Percentiles rank a stretch among this genome's conserved stretches.
phyloP scores from a whole-genome alignment of 2,797 vertebrate species.

The Corythornis leucogaster region DNA sequence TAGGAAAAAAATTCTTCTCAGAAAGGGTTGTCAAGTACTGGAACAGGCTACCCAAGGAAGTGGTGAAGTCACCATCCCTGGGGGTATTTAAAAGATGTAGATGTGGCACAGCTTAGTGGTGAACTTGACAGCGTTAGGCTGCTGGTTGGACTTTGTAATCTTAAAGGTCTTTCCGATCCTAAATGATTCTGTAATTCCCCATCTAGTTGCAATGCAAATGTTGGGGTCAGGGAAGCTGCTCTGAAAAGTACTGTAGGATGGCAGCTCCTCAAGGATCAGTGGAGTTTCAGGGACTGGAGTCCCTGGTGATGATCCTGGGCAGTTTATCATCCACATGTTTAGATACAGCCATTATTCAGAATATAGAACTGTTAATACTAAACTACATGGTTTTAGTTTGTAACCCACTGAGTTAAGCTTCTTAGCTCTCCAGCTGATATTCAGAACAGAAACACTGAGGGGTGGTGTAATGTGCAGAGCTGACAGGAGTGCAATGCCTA shows the following conservation, averaged over 20 bases:
- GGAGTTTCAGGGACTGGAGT: neutral
- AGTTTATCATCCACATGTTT: neutral
- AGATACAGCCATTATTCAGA: neutral
- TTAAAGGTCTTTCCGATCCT: neutral
- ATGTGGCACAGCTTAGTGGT: neutral
- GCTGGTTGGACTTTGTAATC: neutral
- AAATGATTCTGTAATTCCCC: neutral
- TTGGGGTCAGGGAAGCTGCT: fast-evolving
- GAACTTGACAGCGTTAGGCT: neutral
- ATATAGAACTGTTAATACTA: neutral
- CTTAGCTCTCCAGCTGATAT: neutral
- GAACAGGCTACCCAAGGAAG: neutral
- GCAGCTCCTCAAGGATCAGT: neutral
- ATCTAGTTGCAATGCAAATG: neutral
- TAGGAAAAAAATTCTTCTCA: too few relatives aligned
- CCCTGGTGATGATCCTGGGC: neutral
- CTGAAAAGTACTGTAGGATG: neutral
- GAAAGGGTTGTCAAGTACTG: neutral
- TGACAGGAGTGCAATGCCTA: neutral
- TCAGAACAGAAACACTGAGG: neutral
- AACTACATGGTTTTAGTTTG: neutral
- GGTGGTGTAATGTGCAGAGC: neutral
- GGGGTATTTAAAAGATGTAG: neutral
- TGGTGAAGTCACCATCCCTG: neutral
- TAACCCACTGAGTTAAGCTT: neutral